Evolutionary conservation across 1,140 invertebrate species (phyloP).

Genomic region (Lucilia sericata): DNA sequence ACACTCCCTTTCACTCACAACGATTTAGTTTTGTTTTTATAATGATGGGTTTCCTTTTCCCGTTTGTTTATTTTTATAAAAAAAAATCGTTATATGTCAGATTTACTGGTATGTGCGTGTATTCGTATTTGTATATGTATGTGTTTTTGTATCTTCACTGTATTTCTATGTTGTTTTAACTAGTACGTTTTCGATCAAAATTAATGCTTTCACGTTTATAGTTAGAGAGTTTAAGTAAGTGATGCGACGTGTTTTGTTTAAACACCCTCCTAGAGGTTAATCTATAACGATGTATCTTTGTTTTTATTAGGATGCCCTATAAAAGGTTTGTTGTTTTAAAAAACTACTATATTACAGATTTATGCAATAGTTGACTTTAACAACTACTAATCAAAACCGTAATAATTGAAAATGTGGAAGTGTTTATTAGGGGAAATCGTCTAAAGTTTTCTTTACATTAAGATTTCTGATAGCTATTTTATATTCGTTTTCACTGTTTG

Average conservation of each 20-base stretch:
- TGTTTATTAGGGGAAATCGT: no score
- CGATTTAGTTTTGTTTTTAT: not conserved
- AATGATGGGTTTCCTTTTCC: not conserved
- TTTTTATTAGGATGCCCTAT: not conserved
- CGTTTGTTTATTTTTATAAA: not conserved
- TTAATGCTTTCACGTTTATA: constrained; percentile 37
- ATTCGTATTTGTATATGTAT: not conserved
- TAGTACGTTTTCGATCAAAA: constrained; percentile 34
- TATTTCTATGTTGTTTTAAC: not conserved
- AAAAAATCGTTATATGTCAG: not conserved
- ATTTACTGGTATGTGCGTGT: not conserved
- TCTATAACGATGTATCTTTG: not conserved
- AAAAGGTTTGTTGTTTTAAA: not conserved
- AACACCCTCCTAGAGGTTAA: not conserved
- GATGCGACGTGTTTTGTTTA: constrained; percentile 37
- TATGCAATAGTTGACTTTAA: no score
- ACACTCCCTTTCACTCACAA: not conserved
- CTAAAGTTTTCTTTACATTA: no score
- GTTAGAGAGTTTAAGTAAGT: constrained; percentile 34
- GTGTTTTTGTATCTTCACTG: not conserved
- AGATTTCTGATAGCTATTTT: no score
- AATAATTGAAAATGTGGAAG: no score
- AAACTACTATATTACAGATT: no score
- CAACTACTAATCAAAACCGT: no score
- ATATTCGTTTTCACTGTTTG: no score